phyloP scores from a whole-genome alignment of 2,113 vertebrate species.

The Hemiscyllium ocellatum region DNA sequence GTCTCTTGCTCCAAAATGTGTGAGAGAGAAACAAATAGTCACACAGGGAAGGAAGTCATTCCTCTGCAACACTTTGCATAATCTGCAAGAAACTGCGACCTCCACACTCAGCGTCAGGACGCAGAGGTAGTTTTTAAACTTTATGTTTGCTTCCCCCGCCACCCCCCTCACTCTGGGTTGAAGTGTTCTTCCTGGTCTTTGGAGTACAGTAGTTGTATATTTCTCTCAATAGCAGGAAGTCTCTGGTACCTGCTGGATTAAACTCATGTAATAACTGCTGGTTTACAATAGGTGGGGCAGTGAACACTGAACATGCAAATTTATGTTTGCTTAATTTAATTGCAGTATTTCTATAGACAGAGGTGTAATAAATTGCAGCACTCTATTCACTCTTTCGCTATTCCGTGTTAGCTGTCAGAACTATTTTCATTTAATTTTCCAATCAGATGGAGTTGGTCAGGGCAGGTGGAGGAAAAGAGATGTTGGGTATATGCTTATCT shows the following conservation, averaged over 20 bases:
- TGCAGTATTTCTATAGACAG: not conserved
- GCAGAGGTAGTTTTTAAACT: conserved; percentile 19
- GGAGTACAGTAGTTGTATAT: not conserved
- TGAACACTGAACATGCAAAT: not conserved
- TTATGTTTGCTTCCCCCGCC: not conserved
- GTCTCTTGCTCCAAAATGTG: not conserved
- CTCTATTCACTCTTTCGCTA: not conserved
- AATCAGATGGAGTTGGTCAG: not conserved
- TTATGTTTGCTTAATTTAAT: not conserved
- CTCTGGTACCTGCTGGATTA: not conserved
- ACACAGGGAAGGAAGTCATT: conserved; percentile 4
- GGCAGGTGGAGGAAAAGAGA: not conserved
- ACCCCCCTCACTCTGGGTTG: not conserved
- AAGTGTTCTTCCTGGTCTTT: conserved; percentile 16
- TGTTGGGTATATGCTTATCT: not conserved
- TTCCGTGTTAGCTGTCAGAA: not conserved
- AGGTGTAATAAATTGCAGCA: not conserved
- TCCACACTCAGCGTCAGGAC: conserved; percentile 19
- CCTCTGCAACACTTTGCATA: conserved; percentile 2
- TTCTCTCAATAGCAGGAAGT: conserved; percentile 5
- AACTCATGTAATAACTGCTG: not conserved
- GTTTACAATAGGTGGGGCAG: not conserved
- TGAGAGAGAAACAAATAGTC: not conserved
- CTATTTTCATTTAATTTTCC: not conserved
- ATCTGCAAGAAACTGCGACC: conserved; percentile 10